These are phyloP conservation scores for Ochropacha duplaris DNA, from an alignment of 2,888 invertebrate species.

Conservation along the genomic window DNA sequence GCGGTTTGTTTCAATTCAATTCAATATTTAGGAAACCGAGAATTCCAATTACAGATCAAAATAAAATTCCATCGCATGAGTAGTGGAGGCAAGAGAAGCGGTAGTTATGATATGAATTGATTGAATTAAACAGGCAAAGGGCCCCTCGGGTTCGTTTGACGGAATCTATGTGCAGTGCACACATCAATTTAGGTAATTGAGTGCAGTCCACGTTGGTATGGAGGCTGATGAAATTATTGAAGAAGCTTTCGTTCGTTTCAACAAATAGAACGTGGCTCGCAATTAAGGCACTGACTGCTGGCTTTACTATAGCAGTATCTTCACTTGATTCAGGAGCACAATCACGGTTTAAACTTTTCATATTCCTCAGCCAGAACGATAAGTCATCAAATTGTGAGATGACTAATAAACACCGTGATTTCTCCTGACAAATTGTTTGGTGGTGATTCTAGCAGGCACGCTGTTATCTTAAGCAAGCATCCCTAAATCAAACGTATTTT, in stretches of 20 bases:
- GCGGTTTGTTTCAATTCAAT: background rate
- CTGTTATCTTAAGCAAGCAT: no score
- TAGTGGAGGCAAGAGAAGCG: conserved; percentile 21
- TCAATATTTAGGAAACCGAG: background rate
- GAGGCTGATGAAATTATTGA: background rate
- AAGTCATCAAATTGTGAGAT: no score
- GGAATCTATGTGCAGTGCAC: conserved; percentile 70
- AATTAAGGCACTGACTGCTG: background rate
- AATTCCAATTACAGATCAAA: background rate
- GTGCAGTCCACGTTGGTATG: conserved; percentile 21
- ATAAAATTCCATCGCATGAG: background rate
- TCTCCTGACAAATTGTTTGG: no score
- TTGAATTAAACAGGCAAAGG: conserved; percentile 68
- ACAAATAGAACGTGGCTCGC: background rate
- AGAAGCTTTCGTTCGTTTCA: background rate
- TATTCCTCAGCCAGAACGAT: no score
- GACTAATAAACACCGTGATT: no score
- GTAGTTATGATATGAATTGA: conserved; percentile 48
- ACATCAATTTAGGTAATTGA: conserved; percentile 79
- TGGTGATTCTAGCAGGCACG: no score
- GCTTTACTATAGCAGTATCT: background rate
- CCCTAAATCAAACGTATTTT: no score
- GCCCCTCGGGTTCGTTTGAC: conserved; percentile 58
- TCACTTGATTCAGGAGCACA: no score
- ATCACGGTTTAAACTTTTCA: no score